Evolutionary conservation across 1,140 invertebrate species (phyloP).

Genomic region (Drosophila pseudoananassae): DNA sequence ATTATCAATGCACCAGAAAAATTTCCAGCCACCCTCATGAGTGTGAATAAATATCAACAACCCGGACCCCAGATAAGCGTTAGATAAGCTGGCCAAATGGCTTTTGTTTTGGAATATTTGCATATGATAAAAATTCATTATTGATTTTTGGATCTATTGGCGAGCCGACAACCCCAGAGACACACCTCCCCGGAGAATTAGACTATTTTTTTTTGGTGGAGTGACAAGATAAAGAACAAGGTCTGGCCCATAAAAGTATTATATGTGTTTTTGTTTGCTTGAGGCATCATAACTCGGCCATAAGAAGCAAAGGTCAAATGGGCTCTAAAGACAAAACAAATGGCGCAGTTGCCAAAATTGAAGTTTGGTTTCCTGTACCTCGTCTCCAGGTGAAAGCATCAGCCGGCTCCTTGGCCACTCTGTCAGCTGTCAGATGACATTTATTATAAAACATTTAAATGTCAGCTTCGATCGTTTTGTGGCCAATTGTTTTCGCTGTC

Average conservation of each 20-base stretch:
- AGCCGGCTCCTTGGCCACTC: conserved; percentile 34
- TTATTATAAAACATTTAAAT: conserved; percentile 81
- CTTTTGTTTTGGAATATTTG: conserved; percentile 61
- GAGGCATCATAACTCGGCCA: conserved; percentile 1
- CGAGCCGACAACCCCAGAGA: conserved; percentile 24
- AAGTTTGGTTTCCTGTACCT: conserved; percentile 21
- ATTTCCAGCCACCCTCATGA: conserved; percentile 21
- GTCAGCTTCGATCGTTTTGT: conserved; percentile 55
- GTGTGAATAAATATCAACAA: conserved; percentile 50
- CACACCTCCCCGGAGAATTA: conserved; percentile 39
- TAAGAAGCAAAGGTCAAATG: conserved; percentile 65
- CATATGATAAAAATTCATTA: conserved; percentile 69
- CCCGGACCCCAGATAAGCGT: conserved; percentile 53
- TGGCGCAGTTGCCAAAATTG: conserved; percentile 48
- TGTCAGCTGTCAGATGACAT: conserved; percentile 76
- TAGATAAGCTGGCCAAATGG: conserved; percentile 34
- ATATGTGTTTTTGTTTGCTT: conserved; percentile 26
- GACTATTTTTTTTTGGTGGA: conserved; percentile 28
- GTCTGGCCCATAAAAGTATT: conserved; percentile 16
- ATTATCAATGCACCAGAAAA: conserved; percentile 25
- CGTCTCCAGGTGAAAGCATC: conserved; percentile 53
- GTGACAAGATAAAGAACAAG: conserved; percentile 23
- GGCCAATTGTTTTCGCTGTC: conserved; percentile 46
- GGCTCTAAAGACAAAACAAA: conserved; percentile 65
- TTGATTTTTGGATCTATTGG: conserved; percentile 56